phyloP scores from a whole-genome alignment of 2,797 vertebrate species.

The Enteromius radiatus region DNA sequence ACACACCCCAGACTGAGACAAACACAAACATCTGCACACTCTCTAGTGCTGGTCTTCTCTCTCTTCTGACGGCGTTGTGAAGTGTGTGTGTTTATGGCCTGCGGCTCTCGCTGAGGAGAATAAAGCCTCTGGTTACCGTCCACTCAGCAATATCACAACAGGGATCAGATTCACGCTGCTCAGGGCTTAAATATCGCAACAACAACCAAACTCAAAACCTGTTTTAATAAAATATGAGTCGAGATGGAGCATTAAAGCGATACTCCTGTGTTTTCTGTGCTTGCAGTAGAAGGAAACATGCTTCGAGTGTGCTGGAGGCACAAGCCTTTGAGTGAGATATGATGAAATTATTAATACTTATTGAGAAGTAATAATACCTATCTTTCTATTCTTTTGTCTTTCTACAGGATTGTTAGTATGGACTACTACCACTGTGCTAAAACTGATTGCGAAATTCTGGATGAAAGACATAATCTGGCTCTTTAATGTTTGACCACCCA shows the following conservation, averaged over 20 bases:
- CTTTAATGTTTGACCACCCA: neutral
- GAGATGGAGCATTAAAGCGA: constrained; percentile 63
- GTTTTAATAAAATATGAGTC: constrained; percentile 78
- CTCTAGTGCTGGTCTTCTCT: constrained; percentile 10
- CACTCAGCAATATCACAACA: constrained; percentile 67
- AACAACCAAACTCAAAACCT: constrained; percentile 71
- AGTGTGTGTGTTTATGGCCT: constrained; percentile 27
- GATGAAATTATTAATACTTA: neutral
- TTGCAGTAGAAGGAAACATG: neutral
- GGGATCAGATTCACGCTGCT: constrained; percentile 65
- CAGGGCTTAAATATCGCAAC: constrained; percentile 70
- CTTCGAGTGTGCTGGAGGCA: neutral
- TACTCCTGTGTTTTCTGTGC: constrained; percentile 12
- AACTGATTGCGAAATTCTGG: neutral
- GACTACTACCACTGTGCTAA: neutral
- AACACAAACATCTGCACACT: constrained; percentile 1
- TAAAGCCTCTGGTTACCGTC: constrained; percentile 60
- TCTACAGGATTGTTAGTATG: neutral
- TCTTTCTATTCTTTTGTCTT: too few relatives aligned
- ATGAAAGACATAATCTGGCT: neutral
- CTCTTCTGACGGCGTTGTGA: constrained; percentile 4
- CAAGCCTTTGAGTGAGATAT: neutral
- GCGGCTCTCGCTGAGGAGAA: constrained; percentile 29
- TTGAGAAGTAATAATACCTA: too few relatives aligned
- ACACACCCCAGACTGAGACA: neutral